Base-by-base conservation (phyloP, 2,113 vertebrate genomes). In the Ictalurus furcatus region DNA sequence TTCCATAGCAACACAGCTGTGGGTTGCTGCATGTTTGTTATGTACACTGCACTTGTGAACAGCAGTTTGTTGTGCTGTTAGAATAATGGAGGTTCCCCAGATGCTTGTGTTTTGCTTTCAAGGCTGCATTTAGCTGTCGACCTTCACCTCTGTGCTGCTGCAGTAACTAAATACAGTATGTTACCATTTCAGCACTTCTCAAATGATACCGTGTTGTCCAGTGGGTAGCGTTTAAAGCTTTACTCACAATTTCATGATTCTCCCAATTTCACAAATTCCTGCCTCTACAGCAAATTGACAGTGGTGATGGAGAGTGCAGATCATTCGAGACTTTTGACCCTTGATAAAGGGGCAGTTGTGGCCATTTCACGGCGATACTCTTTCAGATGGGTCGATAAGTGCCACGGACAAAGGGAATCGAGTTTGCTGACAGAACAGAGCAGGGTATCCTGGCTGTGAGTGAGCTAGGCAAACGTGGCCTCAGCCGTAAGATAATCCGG, bases 401-500 rank as follows among this genome's bases (percentile, higher is more conserved):
- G 28, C 52, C 78, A 67, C 30, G 65, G 80, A 44, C 40, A 19
- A 76, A 82, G 79, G 48, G 58, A 84, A 58, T 88, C 76, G 84
- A 89, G 88, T 84, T 90, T 89, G 87, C 90, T 87, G 83, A 86
- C 85, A n/a, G 85, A 74, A 85, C 44, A n/a, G 40, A 67, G 85
- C 58, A 8, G 40, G 23, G 79, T n/a, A 56, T 58, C 34, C 84
- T 54, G 81, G 40, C 54, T 67, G 48, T 71, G 88, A 59, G 74
- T 30, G 84, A 76, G 65, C 5, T 40, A 8, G 85, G 48, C 74
- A 82, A 78, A 85, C 86, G 84, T 85, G 84, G 76, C 65, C 56
- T 86, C 85, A 88, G 92, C 89, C 61, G 91, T 93, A 93, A 93
- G 86, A 92, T 86, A 89, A 92, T 93, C 86, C 85, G 88, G 56